phyloP scores from a whole-genome alignment of 2,888 invertebrate species.

The Endomychus coccineus region DNA sequence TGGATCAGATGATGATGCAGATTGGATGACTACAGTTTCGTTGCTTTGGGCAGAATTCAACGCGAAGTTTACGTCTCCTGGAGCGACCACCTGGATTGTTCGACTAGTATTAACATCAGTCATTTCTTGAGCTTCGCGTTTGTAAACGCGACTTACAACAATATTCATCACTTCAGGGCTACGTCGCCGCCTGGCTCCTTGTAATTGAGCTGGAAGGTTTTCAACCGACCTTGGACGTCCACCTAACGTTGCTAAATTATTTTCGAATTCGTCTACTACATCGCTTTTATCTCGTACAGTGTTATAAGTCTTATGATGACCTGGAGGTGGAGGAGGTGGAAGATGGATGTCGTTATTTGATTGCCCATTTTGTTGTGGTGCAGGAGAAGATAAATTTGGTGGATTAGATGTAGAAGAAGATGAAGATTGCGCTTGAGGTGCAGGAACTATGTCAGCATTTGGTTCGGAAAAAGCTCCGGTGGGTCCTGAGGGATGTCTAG shows the following conservation, averaged over 20 bases:
- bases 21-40: slow-evolving; percentile 82
- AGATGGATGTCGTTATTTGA: slow-evolving; percentile 63
- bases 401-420: slow-evolving; percentile 60
- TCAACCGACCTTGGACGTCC: slow-evolving; percentile 86
- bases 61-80: slow-evolving; percentile 87
- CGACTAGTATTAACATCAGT: slow-evolving; percentile 87
- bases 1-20: slow-evolving; percentile 67
- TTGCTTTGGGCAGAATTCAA: slow-evolving; percentile 70
- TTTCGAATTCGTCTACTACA: slow-evolving; percentile 58
- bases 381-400: slow-evolving; percentile 50
- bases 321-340: slow-evolving; percentile 79
- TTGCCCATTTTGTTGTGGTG: slow-evolving; percentile 51
- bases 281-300: slow-evolving; percentile 76
- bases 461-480: slow-evolving; percentile 77
- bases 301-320: slow-evolving; percentile 69
- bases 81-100: slow-evolving; percentile 87
- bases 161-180: slow-evolving; percentile 53
- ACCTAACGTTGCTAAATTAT: slow-evolving; percentile 72
- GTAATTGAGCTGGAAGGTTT: slow-evolving; percentile 69
- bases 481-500: slow-evolving; percentile 79
- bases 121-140: slow-evolving; percentile 83
- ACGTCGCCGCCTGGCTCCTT: slow-evolving; percentile 61
- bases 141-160: slow-evolving; percentile 67
- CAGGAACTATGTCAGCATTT: slow-evolving; percentile 70
- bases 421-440: slow-evolving; percentile 72